Conservation (phyloP, 1,140 invertebrate species). For the Cyclargus thomasi region DNA sequence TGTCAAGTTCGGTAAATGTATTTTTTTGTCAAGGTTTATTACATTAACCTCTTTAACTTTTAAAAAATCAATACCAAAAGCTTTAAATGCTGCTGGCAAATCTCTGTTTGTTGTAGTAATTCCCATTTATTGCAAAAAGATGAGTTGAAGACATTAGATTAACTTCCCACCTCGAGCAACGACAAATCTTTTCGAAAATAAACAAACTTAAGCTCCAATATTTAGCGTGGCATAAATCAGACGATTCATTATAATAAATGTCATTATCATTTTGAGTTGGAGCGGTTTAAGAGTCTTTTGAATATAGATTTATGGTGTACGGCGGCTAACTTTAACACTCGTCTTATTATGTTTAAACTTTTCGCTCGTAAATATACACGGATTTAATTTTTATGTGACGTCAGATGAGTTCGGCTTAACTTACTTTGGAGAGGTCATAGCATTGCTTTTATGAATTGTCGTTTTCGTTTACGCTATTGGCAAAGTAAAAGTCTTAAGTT, state of each 20-base stretch:
- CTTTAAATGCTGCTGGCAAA: not conserved
- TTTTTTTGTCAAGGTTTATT: too few relatives aligned
- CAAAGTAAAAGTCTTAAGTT: not conserved
- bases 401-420: not conserved
- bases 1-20: too few relatives aligned
- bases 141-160: not conserved
- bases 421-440: slow-evolving; percentile 9
- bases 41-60: too few relatives aligned
- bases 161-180: not conserved
- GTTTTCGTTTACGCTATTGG: not conserved
- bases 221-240: slow-evolving; percentile 8
- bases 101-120: not conserved
- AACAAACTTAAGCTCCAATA: slow-evolving; percentile 12
- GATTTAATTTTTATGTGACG: slow-evolving; percentile 15
- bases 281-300: slow-evolving; percentile 8
- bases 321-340: slow-evolving; percentile 12
- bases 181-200: slow-evolving; percentile 4
- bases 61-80: too few relatives aligned
- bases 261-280: slow-evolving; percentile 13
- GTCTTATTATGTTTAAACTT: slow-evolving; percentile 14
- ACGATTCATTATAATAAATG: slow-evolving; percentile 14
- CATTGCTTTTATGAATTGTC: not conserved
- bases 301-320: slow-evolving; percentile 8
- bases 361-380: slow-evolving; percentile 13
- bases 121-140: not conserved